Evolutionary conservation across 2,888 invertebrate species (phyloP), one percentile per base, ranked within the genome.

Genomic region (Cataglyphis altisquamis): DNA sequence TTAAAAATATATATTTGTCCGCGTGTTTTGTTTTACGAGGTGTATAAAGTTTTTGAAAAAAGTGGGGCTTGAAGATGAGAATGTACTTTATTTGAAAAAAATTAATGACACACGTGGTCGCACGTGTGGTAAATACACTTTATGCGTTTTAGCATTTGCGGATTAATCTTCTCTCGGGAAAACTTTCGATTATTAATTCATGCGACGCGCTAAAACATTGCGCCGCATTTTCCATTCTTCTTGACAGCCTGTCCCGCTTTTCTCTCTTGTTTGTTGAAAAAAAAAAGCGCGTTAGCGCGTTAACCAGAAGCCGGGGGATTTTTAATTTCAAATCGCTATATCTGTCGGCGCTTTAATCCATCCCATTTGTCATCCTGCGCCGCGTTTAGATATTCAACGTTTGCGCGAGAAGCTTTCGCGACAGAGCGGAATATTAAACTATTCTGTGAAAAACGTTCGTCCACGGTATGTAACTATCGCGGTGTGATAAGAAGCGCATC

Each of bases 221-320:
- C 55, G 4, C n/a, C 29, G 55, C 10, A 15, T n/a, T 72, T 45
- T 78, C 62, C 41, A 72, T 62, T 78, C 57, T 32, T 12, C 73
- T 18, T 25, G 21, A 36, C 60, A 10, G 32, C 0, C 25, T 39
- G 29, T 60, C 39, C n/a, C 41, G n/a, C 15, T 29, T 77, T 45
- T 66, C 18, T 55, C 15, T 77, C 18, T 52, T 10, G 18, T 41
- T 52, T 36, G n/a, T 29, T 75, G 36, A 29, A 12, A 32, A 25
- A 70, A 62, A 82, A 74, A 74, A 32, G 10, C 10, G 9, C 63
- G 45, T n/a, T 55, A 62, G 41, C 63, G 32, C 52, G 70, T 70
- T 64, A 81, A 70, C 41, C 75, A 72, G 55, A n/a, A 63, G 67
- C 62, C 39, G 66, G 74, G 55, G 84, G 77, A 77, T 68, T 77